These are phyloP conservation scores for Orestias chungarensis DNA, from an alignment of 2,797 vertebrate species.

Conservation along the genomic window DNA sequence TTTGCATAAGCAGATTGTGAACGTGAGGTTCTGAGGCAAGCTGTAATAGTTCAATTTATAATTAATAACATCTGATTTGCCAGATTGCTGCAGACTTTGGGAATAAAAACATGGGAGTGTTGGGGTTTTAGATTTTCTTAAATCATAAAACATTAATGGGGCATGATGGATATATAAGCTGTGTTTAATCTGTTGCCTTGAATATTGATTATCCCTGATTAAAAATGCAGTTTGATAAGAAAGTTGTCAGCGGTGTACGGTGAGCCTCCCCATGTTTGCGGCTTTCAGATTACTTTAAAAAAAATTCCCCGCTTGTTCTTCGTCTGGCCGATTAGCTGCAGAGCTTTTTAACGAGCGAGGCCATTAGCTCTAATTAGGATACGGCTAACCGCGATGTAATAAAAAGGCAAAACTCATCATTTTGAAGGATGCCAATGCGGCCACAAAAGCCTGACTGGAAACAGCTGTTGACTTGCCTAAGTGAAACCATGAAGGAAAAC, in stretches of 20 bases:
- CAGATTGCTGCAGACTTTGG: constrained; percentile 90
- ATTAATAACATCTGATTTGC: constrained; percentile 95
- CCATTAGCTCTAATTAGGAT: constrained; percentile 94
- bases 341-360: constrained; percentile 83
- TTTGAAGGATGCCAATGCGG: constrained; percentile 67
- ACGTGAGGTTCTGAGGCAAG: constrained; percentile 66
- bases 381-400: constrained; percentile 89
- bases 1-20: constrained; percentile 75
- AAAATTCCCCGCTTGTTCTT: constrained; percentile 56
- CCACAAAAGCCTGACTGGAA: constrained; percentile 62
- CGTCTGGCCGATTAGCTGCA: constrained; percentile 82
- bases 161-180: constrained; percentile 91
- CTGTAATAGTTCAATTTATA: constrained; percentile 83
- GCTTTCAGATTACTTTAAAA: constrained; percentile 44
- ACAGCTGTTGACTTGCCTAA: constrained; percentile 75
- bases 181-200: constrained; percentile 81
- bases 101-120: constrained; percentile 82
- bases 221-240: constrained; percentile 88
- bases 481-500: constrained; percentile 69
- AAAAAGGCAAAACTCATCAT: constrained; percentile 77
- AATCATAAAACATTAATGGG: constrained; percentile 94
- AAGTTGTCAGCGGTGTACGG: constrained; percentile 63
- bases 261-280: constrained; percentile 54
- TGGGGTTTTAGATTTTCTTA: constrained; percentile 69
- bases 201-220: constrained; percentile 97